Base-by-base conservation (phyloP, 1,140 invertebrate genomes). In the Drosophila chauvacae region DNA sequence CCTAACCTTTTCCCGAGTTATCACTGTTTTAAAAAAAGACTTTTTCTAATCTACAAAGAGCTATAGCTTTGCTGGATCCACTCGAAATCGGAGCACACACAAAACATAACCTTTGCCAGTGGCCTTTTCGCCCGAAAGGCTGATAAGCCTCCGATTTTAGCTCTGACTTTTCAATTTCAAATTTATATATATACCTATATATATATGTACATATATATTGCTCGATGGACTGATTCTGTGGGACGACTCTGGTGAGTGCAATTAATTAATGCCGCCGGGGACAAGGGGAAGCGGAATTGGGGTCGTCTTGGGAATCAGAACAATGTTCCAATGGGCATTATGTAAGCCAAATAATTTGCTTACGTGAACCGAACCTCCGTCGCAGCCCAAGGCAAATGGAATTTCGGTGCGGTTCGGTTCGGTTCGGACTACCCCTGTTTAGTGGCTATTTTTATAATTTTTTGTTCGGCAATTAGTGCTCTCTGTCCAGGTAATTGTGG, bases 21-120 rank as follows among this genome's bases (percentile, higher is more conserved):
- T 39, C 53, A 56, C 35, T 39, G 35, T 9, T 35, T 0, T 0
- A 20, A 20, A 53, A 53, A 39, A 30, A 53, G 4, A 55, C 33
- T 39, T 55, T 11, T 9, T 39, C 35, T 56, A 56, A 11, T n/a
- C 33, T 56, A 37, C 6, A 53, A 33, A 4, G 7, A 14, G 50
- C 51, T 16, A 10, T 53, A 23, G 13, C 50, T 35, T 58, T 33
- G 16, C 18, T 23, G 42, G 50, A 57, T 74, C 51, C 35, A n/a
- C 30, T 56, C 9, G 28, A 39, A 61, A 58, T 41, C 23, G 42
- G 30, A 60, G 68, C 73, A 72, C 45, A 62, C 37, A 62, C 44
- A 55, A 65, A 42, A 82, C 64, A 59, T 77, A 88, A 87, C 83
- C 83, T 88, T 77, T 87, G 37, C 70, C 63, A 55, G 42, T 88